A percentile compares a stretch with the other conserved stretches of the same genome.
Evolutionary conservation across 2,113 vertebrate genomes (phyloP).

Genomic region (Cyprinodon tularosa): DNA sequence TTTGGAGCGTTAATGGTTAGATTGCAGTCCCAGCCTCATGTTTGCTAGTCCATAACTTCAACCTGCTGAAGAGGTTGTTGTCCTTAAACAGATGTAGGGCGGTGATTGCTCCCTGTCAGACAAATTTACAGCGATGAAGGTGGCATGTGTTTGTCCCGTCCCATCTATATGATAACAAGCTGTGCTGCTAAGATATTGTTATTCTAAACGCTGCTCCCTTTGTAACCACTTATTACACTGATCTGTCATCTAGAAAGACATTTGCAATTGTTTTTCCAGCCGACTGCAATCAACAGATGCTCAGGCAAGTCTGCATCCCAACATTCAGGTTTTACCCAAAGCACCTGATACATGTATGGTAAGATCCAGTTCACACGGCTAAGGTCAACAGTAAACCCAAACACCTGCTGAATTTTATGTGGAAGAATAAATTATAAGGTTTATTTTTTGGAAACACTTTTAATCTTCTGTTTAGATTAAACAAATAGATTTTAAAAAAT

Average conservation of each 20-base stretch:
- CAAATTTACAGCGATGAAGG: constrained; percentile 24
- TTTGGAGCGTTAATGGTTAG: background rate
- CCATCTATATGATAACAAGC: constrained; percentile 73
- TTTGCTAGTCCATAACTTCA: constrained; percentile 26
- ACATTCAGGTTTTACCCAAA: constrained; percentile 11
- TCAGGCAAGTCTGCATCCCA: constrained; percentile 10
- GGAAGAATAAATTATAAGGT: no score
- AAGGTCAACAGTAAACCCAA: background rate
- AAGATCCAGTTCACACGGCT: background rate
- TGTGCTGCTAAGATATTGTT: constrained; percentile 32
- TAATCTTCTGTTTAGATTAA: no score
- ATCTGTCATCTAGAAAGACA: constrained; percentile 52
- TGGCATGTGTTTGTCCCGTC: constrained; percentile 34
- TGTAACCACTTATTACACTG: constrained; percentile 57
- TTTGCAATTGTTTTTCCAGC: constrained; percentile 68
- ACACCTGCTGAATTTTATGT: no score
- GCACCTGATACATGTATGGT: background rate
- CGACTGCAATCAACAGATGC: constrained; percentile 55
- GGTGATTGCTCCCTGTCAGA: constrained; percentile 44
- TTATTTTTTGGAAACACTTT: no score
- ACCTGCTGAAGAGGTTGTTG: constrained; percentile 28
- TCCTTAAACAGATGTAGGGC: constrained; percentile 5
- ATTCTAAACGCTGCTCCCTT: constrained; percentile 43
- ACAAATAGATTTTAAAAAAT: background rate
- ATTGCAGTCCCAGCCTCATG: constrained; percentile 18